Conservation (phyloP, 2,797 vertebrate genomes). For the Arrhamphus sclerolepis region DNA sequence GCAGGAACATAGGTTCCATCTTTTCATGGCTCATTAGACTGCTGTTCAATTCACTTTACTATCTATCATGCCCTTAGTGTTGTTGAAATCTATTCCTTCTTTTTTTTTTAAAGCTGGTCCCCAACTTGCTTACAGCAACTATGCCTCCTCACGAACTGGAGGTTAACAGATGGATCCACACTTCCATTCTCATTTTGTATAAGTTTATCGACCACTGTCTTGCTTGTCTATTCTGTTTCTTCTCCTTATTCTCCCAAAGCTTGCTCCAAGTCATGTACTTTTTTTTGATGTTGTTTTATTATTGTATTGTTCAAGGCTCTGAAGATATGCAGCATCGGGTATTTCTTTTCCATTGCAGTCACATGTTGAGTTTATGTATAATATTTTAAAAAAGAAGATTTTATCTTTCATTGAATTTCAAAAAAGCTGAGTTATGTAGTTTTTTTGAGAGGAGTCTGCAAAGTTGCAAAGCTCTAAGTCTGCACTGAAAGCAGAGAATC, state of each 20-base stretch:
- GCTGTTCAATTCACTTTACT: constrained; percentile 68
- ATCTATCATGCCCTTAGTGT: constrained; percentile 63
- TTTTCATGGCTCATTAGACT: constrained; percentile 76
- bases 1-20: constrained; percentile 66
- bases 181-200: constrained; percentile 66
- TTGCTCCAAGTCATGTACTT: constrained; percentile 21
- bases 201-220: constrained; percentile 61
- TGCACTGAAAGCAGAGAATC: no score
- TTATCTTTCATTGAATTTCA: no score
- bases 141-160: constrained; percentile 53
- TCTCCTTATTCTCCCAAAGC: constrained; percentile 42
- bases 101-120: constrained; percentile 35
- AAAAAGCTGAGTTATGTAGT: no score
- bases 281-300: constrained; percentile 32
- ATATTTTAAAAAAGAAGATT: no score
- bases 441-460: no score
- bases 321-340: constrained; percentile 14
- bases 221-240: constrained; percentile 40
- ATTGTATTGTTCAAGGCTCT: constrained; percentile 37
- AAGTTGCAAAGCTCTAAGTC: no score
- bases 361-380: no score
- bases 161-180: constrained; percentile 56
- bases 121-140: constrained; percentile 69
- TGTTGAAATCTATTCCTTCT: constrained; percentile 53
- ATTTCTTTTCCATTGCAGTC: background rate